Percentiles rank a stretch among this genome's conserved stretches.
Conservation (phyloP, 2,113 vertebrate species). For the Platichthys flesus region DNA sequence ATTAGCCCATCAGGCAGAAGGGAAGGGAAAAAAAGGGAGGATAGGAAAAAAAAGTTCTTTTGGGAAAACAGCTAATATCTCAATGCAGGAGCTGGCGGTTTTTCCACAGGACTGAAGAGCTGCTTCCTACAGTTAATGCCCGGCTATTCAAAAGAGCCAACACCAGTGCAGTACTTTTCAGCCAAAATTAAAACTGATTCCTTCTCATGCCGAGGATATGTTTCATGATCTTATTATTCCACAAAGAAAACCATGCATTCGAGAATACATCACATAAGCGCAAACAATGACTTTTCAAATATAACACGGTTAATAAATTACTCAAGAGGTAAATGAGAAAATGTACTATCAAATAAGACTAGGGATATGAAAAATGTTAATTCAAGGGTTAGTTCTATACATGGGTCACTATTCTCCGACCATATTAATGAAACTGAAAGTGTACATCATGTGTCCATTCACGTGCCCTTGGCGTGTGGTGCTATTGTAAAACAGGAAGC, state of each 20-base stretch:
- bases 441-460: too few species aligned
- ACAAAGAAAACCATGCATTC: not conserved
- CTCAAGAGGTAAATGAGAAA: not conserved
- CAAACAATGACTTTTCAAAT: not conserved
- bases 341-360: not conserved
- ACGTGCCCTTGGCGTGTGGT: too few species aligned
- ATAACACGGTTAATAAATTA: too few species aligned
- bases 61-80: slow-evolving; percentile 22
- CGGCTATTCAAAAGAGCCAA: not conserved
- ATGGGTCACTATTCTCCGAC: too few species aligned
- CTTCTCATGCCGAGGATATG: too few species aligned
- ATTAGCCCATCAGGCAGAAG: slow-evolving; percentile 43
- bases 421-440: too few species aligned
- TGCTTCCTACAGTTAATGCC: slow-evolving; percentile 4
- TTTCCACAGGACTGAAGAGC: slow-evolving; percentile 32
- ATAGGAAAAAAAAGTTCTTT: slow-evolving; percentile 10
- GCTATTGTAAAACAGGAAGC: too few species aligned
- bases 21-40: slow-evolving; percentile 32
- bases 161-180: too few species aligned
- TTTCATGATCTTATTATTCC: too few species aligned
- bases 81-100: slow-evolving; percentile 20
- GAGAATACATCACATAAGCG: not conserved
- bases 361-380: not conserved
- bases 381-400: too few species aligned
- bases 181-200: too few species aligned